Conservation (phyloP, 2,888 invertebrate genomes). For the Hedya salicella region DNA sequence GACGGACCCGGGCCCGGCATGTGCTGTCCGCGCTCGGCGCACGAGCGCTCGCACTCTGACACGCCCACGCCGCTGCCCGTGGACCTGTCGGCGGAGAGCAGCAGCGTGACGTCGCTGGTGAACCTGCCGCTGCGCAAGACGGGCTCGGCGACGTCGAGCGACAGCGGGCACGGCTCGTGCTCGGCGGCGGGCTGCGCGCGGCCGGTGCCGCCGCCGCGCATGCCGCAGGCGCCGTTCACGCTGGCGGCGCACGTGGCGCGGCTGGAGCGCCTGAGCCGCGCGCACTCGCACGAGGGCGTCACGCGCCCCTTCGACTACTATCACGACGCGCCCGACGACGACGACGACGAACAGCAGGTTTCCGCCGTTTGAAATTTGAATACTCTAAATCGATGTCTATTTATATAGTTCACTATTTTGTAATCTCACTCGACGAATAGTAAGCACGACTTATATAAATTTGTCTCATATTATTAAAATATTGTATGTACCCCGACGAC, state of each 20-base stretch:
- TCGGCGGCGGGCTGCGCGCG: conserved; percentile 78
- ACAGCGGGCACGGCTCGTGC: conserved; percentile 94
- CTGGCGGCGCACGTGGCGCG: conserved; percentile 95
- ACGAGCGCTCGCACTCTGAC: conserved; percentile 95
- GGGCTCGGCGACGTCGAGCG: conserved; percentile 96
- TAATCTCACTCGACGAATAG: conserved; percentile 83
- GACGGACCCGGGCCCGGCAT: conserved; percentile 83
- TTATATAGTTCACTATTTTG: conserved; percentile 78
- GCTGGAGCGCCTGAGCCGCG: conserved; percentile 91
- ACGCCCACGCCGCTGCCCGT: conserved; percentile 94
- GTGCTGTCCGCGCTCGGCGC: conserved; percentile 87
- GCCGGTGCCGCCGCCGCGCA: conserved; percentile 88
- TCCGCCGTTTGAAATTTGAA: conserved; percentile 78
- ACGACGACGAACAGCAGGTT: conserved; percentile 83
- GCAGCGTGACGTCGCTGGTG: conserved; percentile 96
- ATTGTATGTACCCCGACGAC: conserved; percentile 78
- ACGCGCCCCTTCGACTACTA: conserved; percentile 90
- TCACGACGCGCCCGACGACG: conserved; percentile 79
- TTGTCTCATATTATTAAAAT: conserved; percentile 70
- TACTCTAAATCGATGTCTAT: conserved; percentile 76
- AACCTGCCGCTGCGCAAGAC: conserved; percentile 95
- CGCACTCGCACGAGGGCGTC: conserved; percentile 94
- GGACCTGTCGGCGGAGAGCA: conserved; percentile 96
- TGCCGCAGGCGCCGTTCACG: conserved; percentile 93
- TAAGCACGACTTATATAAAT: conserved; percentile 79